Conservation (phyloP, 2,797 vertebrate genomes). For the Sphenodon punctatus region DNA sequence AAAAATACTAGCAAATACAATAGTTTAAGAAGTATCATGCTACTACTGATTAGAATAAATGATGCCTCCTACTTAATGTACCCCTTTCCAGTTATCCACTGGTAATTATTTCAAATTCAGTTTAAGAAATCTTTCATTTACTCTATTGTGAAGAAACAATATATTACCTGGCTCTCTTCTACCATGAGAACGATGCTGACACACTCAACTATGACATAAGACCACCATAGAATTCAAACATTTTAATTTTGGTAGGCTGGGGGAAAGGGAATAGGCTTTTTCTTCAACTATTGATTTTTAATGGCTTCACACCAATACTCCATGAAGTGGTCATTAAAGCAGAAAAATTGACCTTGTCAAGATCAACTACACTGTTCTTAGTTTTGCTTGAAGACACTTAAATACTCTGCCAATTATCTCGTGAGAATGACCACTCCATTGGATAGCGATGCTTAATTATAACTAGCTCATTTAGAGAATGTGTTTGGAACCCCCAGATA, state of each 20-base stretch:
- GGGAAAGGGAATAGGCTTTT: background rate
- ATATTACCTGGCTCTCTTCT: background rate
- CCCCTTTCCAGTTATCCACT: background rate
- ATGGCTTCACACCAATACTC: background rate
- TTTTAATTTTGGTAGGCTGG: background rate
- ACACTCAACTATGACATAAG: accelerated
- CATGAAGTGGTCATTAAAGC: background rate
- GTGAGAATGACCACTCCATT: background rate
- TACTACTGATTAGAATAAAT: too few species aligned
- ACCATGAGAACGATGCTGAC: background rate
- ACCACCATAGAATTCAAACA: background rate
- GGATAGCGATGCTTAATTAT: background rate
- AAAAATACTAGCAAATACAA: background rate
- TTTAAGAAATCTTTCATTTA: background rate
- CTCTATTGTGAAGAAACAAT: background rate
- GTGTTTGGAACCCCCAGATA: background rate
- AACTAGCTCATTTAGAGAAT: background rate
- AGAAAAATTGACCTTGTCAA: background rate
- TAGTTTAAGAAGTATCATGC: too few species aligned
- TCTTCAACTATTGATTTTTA: background rate
- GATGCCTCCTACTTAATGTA: background rate
- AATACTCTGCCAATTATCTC: accelerated
- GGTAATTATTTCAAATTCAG: background rate
- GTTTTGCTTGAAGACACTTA: background rate
- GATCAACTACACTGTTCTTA: background rate